phyloP scores from a whole-genome alignment of 2,113 vertebrate species.

The Apaloderma vittatum region DNA sequence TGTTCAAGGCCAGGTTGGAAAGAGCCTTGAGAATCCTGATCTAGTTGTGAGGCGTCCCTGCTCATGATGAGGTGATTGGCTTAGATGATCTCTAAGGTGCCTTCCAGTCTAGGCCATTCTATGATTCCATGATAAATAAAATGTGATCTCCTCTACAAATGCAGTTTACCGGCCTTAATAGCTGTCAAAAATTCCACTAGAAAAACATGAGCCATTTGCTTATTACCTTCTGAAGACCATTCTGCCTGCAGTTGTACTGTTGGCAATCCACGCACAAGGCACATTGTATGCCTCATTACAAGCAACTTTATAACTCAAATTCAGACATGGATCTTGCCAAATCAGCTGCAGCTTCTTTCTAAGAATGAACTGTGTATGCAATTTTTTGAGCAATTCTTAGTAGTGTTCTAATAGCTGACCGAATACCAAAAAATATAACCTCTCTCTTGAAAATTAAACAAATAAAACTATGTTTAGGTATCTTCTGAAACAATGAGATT shows the following conservation, averaged over 20 bases:
- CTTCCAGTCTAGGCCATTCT: no score
- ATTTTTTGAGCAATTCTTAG: not conserved
- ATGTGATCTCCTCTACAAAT: not conserved
- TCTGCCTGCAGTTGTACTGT: not conserved
- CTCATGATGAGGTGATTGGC: no score
- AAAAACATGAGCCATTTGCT: not conserved
- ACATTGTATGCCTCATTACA: constrained; percentile 11
- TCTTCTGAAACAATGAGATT: not conserved
- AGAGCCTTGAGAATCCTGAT: no score
- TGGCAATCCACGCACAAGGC: not conserved
- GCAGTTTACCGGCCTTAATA: constrained; percentile 34
- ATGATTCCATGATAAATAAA: not conserved
- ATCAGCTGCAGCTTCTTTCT: not conserved
- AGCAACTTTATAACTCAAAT: not conserved
- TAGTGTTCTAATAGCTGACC: not conserved
- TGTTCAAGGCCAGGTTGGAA: no score
- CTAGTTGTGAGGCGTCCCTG: no score
- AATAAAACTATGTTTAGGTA: not conserved
- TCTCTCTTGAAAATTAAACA: not conserved
- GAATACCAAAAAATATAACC: not conserved
- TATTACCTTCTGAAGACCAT: constrained; percentile 10
- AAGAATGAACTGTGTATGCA: not conserved
- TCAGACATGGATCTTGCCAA: constrained; percentile 15
- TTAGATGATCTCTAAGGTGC: no score
- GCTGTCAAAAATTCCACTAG: constrained; percentile 36